Base-by-base conservation (phyloP, 2,113 vertebrate genomes). In the Labeo rohita region DNA sequence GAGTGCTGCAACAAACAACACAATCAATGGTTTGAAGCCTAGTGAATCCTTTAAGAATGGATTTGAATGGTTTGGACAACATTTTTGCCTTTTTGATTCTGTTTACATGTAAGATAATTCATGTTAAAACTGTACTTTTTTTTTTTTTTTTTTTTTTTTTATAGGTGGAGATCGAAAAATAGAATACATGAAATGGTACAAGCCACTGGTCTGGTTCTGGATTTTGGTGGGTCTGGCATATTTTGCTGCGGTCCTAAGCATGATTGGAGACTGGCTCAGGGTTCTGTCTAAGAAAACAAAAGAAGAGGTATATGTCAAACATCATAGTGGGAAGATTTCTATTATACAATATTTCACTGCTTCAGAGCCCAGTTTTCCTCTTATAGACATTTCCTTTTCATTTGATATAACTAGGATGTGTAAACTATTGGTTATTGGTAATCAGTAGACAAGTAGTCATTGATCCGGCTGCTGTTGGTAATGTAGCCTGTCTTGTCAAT, bases 231-330 rank as follows among this genome's bases (percentile, higher is more conserved):
- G 98, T 0, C 95, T 99, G 83, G 98, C 98, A 0, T 99, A 99
- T 93, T 99, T 99, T 87, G 98, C 98, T 3, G 98, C 98, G 9
- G 97, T 99, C 61, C 96, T 99, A 84, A 99, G 98, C 93, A 99
- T 99, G 98, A 99, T 99, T 39, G 97, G 97, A 90, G 98, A 99
- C 91, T 99, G 98, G 98, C 94, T 99, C 73, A 96, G 97, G 90
- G 96, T 99, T 80, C 95, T 99, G 86, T 99, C 98, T 12, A 99
- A 97, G 94, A 99, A 99, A 94, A 99, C 98, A 13, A 99, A 98
- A 92, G 97, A 98, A 91, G 98, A 99, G 98, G 98, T 99, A 93
- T 10, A n/a, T 76, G 3, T 28, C 54, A n/a, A 0, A 23, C 36
- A 9, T 54, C 28, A 28, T 28, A 28, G 28, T 28, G 2, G 28